Evolutionary conservation across 1,140 invertebrate genomes (phyloP), one percentile per base, ranked within the genome.

Genomic region (Nilaparvata lugens): DNA sequence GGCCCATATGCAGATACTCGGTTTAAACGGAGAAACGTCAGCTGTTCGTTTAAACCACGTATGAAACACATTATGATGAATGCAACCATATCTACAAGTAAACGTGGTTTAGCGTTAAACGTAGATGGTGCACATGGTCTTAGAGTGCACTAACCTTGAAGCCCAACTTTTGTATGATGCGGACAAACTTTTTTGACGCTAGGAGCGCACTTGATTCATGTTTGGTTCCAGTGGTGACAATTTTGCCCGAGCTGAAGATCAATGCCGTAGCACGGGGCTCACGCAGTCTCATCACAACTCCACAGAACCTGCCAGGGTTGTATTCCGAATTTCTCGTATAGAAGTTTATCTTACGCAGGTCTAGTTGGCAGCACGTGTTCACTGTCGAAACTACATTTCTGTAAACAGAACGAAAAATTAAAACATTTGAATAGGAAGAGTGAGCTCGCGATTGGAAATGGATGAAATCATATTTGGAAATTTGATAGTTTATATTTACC

Each of bases 281-380:
- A 66, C 95, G 77, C 71, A 99, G 96, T 70, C 95, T 82, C 96
- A 99, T 99, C 14, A 99, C 93, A 3, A 99, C 87, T 35, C 97
- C 97, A 71, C 95, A 93, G 80, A 99, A 99, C 70, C 97, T 85
- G 54, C 92, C 88, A 25, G 97, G 97, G 76, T 98, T 99, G 68
- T 98, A 99, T 75, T 99, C 97, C 0, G 97, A 97, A 80, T 98
- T 99, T 70, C 97, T 82, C 7, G 97, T 97, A 66, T 95, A 86
- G 25, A 94, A 86, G 64, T 97, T 97, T 62, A 99, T 98, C 63
- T 89, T 87, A 70, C 88, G 84, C 19, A 97, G 76, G 73, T 94
- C 87, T 56, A 98, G 75, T 74, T 88, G 86, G 71, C 90, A 93
- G 23, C 85, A 86, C 51, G 98, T 76, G 71, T 92, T 94, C 0